A percentile compares a stretch with the other conserved stretches of the same genome.
phyloP scores from a whole-genome alignment of 2,797 vertebrate species.

The Valencia hispanica region DNA sequence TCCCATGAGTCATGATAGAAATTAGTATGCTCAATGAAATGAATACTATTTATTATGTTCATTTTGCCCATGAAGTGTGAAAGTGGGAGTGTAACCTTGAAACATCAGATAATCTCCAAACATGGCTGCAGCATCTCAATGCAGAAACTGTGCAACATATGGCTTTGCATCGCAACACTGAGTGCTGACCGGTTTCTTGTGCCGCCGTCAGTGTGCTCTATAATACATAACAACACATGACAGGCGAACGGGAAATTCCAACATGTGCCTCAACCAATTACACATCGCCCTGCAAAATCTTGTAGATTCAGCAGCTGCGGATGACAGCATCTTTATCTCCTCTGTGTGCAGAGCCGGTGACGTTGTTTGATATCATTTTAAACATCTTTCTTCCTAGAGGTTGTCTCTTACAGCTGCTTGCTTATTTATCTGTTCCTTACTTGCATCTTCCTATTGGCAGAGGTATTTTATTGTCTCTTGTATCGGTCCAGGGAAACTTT shows the following conservation, averaged over 20 bases:
- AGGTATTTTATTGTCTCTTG: conserved; percentile 19
- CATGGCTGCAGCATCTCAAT: conserved; percentile 9
- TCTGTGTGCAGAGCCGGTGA: conserved; percentile 1
- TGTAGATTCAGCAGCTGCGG: conserved; percentile 50
- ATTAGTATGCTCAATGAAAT: neutral
- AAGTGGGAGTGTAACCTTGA: conserved; percentile 9
- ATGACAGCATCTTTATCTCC: conserved; percentile 36
- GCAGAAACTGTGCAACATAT: conserved; percentile 17
- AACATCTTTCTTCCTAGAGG: conserved; percentile 28
- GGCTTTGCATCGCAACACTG: conserved; percentile 37
- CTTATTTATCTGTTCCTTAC: conserved; percentile 39
- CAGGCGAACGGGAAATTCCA: conserved; percentile 43
- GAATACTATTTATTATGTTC: conserved; percentile 16
- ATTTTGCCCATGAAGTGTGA: conserved; percentile 9
- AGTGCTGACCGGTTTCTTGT: conserved; percentile 32
- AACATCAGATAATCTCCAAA: conserved; percentile 11
- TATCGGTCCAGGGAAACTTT: conserved; percentile 41
- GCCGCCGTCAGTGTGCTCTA: conserved; percentile 32
- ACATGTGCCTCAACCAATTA: conserved; percentile 32
- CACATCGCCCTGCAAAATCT: conserved; percentile 14
- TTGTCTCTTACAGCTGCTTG: conserved; percentile 3
- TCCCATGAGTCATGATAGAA: neutral
- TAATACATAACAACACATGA: conserved; percentile 40
- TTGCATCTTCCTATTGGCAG: conserved; percentile 48
- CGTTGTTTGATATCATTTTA: conserved; percentile 33